These are phyloP conservation scores for Trogon surrucura DNA, from an alignment of 2,113 vertebrate species.

Conservation along the genomic window DNA sequence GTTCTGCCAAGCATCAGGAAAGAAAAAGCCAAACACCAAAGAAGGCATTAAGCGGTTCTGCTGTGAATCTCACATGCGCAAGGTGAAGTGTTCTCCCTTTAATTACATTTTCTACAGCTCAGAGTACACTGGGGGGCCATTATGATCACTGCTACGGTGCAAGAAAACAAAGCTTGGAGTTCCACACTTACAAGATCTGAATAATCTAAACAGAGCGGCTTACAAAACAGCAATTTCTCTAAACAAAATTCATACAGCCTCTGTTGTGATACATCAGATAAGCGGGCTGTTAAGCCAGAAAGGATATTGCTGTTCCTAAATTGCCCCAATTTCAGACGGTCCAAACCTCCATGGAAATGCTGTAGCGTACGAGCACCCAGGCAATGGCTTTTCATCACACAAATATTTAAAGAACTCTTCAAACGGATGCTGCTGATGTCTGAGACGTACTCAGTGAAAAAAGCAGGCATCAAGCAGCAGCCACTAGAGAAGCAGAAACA, in stretches of 20 bases:
- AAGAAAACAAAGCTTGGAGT: slow-evolving; percentile 30
- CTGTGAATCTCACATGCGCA: neutral
- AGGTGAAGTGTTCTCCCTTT: slow-evolving; percentile 13
- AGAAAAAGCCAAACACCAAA: neutral
- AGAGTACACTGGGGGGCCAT: slow-evolving; percentile 1
- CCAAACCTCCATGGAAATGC: neutral
- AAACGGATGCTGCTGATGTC: neutral
- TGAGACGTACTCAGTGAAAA: neutral
- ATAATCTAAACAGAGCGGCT: slow-evolving; percentile 20
- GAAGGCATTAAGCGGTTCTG: neutral
- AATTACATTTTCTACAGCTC: slow-evolving; percentile 59
- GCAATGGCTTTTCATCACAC: neutral
- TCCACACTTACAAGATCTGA: slow-evolving; percentile 38
- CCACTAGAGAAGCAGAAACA: neutral
- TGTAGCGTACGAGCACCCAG: neutral
- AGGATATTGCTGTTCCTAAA: neutral
- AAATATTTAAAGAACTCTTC: neutral
- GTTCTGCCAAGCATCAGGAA: neutral
- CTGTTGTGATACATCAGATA: neutral
- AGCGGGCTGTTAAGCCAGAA: neutral
- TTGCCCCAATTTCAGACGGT: neutral
- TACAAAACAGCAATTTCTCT: slow-evolving; percentile 29
- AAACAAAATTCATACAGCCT: neutral
- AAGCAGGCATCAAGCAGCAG: neutral
- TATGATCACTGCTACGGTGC: neutral